Base-by-base conservation (phyloP, 2,113 vertebrate genomes). In the Irena cyanogastra region DNA sequence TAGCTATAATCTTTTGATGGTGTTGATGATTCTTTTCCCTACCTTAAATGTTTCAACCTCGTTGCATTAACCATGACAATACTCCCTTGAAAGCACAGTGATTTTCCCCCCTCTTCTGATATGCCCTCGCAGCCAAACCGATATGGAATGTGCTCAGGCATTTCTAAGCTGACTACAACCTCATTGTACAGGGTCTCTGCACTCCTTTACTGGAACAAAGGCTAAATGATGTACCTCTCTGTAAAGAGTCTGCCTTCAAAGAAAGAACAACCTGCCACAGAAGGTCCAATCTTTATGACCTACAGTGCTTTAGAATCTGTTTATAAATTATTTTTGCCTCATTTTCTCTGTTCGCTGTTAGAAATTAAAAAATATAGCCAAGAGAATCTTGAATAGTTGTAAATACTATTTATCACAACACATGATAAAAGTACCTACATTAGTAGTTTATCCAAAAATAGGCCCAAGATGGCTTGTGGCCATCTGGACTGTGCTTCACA, bases 121-220 rank as follows among this genome's bases (percentile, higher is more conserved):
- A 63, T 6, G 7, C 30, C 52, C 26, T 61, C 16, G 3, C 42
- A 69, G 39, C 59, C 87, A 81, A 97, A 96, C 57, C 1, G 1
- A 81, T 45, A 50, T 59, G 72, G 77, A 93, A 83, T 95, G 44
- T 30, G 26, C 3, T 71, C 31, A 88, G 90, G 79, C 54, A 89
- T 92, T 87, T 94, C 72, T 89, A 39, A 83, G 59, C 42, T 86
- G 44, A 53, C 24, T 56, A 39, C 7, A 4, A 27, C 65, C 14
- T 71, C 18, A 14, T 41, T 22, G 76, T 87, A 77, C 47, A 75
- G 83, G 61, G 47, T 77, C 33, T 63, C 33, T 65, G 33, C 64
- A 72, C 80, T 96, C 89, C 28, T 85, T n/a, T 52, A 4, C 71
- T 94, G 52, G 87, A 87, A 54, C 74, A 93, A 64, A 91, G 94